phyloP scores from a whole-genome alignment of 2,888 invertebrate species.

The Troglohyphantes excavatus region DNA sequence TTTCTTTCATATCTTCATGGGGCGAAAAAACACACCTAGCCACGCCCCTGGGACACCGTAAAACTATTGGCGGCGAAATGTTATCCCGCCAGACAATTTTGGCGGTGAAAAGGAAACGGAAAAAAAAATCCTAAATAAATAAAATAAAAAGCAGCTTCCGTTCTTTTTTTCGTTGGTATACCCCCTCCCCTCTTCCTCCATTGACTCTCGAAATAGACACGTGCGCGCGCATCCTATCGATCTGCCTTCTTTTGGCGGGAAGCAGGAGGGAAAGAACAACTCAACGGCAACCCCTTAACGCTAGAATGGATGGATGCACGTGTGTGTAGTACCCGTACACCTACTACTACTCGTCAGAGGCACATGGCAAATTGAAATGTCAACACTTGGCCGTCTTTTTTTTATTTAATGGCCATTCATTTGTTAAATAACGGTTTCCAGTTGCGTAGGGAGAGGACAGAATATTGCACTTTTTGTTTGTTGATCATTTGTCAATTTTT shows the following conservation, averaged over 20 bases:
- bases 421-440: not conserved
- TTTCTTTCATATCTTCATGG: no score
- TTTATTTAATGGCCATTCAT: not conserved
- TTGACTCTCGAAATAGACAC: conserved; percentile 40
- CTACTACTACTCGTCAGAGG: conserved; percentile 35
- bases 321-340: conserved; percentile 50
- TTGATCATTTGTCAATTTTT: not conserved
- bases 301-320: conserved; percentile 55
- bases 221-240: conserved; percentile 43
- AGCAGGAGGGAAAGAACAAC: not conserved
- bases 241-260: conserved; percentile 33
- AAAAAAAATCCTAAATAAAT: not conserved
- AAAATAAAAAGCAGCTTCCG: not conserved
- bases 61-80: not conserved
- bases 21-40: no score
- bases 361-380: conserved; percentile 44
- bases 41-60: no score
- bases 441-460: not conserved
- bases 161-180: not conserved
- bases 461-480: not conserved
- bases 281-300: conserved; percentile 29
- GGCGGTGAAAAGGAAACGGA: not conserved
- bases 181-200: conserved; percentile 5
- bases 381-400: conserved; percentile 31
- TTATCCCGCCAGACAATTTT: not conserved